phyloP scores from a whole-genome alignment of 2,797 vertebrate species.

The Syncerus caffer region DNA sequence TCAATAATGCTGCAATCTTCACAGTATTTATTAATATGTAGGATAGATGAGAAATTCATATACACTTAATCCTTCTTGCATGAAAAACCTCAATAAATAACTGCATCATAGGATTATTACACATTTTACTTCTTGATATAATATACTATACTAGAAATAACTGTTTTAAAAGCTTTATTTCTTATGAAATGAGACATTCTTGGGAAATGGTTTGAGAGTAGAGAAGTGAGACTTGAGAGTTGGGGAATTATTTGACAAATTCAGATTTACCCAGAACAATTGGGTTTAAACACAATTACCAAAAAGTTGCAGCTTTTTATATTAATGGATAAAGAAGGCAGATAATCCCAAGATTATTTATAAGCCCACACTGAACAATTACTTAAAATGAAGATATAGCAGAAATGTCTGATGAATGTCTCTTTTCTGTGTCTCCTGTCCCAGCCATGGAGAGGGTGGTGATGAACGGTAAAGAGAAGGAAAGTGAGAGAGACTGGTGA shows the following conservation, averaged over 20 bases:
- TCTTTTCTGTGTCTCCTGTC: neutral
- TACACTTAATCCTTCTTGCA: neutral
- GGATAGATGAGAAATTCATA: neutral
- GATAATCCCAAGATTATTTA: neutral
- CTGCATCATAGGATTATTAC: neutral
- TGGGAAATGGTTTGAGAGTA: neutral
- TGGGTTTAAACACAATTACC: neutral
- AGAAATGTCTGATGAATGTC: neutral
- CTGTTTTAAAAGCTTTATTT: neutral
- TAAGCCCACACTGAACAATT: neutral
- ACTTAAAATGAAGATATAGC: neutral
- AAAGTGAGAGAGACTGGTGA: neutral
- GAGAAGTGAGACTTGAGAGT: neutral
- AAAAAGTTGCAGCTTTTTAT: neutral
- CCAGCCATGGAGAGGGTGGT: neutral
- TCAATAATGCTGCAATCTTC: neutral
- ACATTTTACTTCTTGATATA: neutral
- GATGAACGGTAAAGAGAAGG: neutral
- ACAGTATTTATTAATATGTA: neutral
- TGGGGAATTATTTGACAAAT: constrained; percentile 3
- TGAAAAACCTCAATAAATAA: constrained; percentile 15
- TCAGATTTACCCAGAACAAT: neutral
- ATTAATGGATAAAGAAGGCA: neutral
- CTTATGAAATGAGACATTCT: constrained; percentile 12
- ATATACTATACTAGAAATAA: neutral